phyloP scores from a whole-genome alignment of 1,140 invertebrate species.

The Ceratosolen solmsi region DNA sequence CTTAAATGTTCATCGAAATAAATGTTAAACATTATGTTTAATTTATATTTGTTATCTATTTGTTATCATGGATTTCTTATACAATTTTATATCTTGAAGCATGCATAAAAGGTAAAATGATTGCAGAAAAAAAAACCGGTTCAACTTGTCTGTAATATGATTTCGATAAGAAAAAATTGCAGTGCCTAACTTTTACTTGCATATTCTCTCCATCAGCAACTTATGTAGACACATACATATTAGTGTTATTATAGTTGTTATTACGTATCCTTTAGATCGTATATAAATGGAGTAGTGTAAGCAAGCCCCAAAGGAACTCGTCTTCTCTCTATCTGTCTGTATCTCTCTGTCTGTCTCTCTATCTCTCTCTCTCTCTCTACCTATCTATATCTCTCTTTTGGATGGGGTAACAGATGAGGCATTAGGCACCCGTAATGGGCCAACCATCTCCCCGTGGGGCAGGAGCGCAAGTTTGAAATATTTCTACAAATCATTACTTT shows the following conservation, averaged over 20 bases:
- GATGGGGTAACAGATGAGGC: constrained; percentile 67
- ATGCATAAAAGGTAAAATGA: no score
- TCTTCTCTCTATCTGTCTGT: constrained; percentile 56
- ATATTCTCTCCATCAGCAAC: background rate
- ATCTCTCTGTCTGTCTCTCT: constrained; percentile 17
- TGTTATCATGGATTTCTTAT: no score
- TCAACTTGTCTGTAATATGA: background rate
- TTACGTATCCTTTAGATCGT: constrained; percentile 64
- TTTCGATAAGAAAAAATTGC: constrained; percentile 22
- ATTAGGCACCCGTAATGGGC: constrained; percentile 69
- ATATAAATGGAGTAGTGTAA: constrained; percentile 71
- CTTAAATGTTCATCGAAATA: no score
- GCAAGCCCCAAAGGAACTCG: constrained; percentile 69
- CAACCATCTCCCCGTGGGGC: background rate
- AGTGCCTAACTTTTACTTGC: constrained; percentile 4
- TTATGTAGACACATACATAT: background rate
- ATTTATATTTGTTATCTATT: no score
- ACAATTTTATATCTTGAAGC: no score
- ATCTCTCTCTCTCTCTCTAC: constrained; percentile 55
- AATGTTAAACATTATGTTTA: no score
- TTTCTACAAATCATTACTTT: constrained; percentile 76
- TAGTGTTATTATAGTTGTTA: background rate
- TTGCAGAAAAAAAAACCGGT: no score
- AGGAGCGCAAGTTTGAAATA: constrained; percentile 61
- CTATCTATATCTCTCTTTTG: background rate